These are phyloP conservation scores for Microtus montanus DNA, from an alignment of 2,113 vertebrate genomes.

Conservation along the genomic window DNA sequence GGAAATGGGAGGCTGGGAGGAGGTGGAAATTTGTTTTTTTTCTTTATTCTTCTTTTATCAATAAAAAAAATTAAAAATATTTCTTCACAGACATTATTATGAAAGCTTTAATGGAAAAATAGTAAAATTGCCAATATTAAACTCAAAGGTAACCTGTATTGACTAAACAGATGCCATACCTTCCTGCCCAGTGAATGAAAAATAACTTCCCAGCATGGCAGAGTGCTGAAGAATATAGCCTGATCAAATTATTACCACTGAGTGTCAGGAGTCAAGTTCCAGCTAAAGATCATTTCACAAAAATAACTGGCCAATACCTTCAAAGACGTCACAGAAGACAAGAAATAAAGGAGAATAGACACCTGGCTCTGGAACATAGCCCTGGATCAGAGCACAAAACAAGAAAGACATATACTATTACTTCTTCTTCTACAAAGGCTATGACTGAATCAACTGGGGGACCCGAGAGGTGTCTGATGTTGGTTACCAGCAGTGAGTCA, in stretches of 20 bases:
- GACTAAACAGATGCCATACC: background rate
- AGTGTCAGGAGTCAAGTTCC: background rate
- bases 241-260: background rate
- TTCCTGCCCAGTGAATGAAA: background rate
- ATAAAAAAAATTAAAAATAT: too few species aligned
- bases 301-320: background rate
- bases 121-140: background rate
- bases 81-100: background rate
- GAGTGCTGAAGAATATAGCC: background rate
- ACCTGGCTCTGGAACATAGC: background rate
- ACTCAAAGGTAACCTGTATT: background rate
- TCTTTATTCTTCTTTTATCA: too few species aligned
- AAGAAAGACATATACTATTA: background rate
- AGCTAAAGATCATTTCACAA: background rate
- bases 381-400: background rate
- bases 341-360: background rate
- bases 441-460: background rate
- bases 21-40: too few species aligned
- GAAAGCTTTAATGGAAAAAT: background rate
- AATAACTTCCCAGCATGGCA: background rate
- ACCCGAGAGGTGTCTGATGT: slow-evolving; percentile 12
- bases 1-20: too few species aligned
- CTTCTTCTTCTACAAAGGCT: slow-evolving; percentile 9
- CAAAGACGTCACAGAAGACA: slow-evolving; percentile 4
- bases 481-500: background rate